Conservation (phyloP, 2,888 invertebrate genomes). For the Athetis lepigone region DNA sequence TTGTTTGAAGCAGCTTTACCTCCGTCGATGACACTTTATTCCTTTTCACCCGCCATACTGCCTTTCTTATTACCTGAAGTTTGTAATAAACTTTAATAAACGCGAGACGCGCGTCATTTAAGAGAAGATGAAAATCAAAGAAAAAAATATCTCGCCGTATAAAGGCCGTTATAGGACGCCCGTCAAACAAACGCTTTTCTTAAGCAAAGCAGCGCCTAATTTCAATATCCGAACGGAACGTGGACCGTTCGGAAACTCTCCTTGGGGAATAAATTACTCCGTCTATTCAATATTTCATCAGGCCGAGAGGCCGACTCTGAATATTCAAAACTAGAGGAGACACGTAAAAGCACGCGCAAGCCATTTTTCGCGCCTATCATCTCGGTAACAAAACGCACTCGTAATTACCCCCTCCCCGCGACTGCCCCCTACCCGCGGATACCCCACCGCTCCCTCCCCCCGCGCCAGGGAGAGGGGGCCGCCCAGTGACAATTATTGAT, state of each 20-base stretch:
- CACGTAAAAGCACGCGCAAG: constrained; percentile 90
- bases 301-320: constrained; percentile 88
- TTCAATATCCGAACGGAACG: constrained; percentile 89
- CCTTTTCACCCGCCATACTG: constrained; percentile 23
- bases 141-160: constrained; percentile 67
- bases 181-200: constrained; percentile 88
- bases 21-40: constrained; percentile 15
- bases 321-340: constrained; percentile 90
- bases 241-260: constrained; percentile 88
- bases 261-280: constrained; percentile 89
- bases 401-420: constrained; percentile 87
- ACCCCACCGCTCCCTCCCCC: constrained; percentile 67
- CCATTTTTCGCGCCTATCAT: constrained; percentile 91
- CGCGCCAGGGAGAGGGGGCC: constrained; percentile 78
- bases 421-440: constrained; percentile 66
- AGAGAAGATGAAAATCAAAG: constrained; percentile 62
- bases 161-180: constrained; percentile 73
- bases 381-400: constrained; percentile 91
- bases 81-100: constrained; percentile 66
- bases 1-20: constrained; percentile 17
- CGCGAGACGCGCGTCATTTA: constrained; percentile 58
- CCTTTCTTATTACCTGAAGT: constrained; percentile 44
- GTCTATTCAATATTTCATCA: constrained; percentile 91
- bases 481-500: constrained; percentile 93
- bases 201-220: constrained; percentile 89